Evolutionary conservation across 2,113 vertebrate genomes (phyloP), one percentile per base, ranked within the genome.

Genomic region (Erythrocercus mccallii): DNA sequence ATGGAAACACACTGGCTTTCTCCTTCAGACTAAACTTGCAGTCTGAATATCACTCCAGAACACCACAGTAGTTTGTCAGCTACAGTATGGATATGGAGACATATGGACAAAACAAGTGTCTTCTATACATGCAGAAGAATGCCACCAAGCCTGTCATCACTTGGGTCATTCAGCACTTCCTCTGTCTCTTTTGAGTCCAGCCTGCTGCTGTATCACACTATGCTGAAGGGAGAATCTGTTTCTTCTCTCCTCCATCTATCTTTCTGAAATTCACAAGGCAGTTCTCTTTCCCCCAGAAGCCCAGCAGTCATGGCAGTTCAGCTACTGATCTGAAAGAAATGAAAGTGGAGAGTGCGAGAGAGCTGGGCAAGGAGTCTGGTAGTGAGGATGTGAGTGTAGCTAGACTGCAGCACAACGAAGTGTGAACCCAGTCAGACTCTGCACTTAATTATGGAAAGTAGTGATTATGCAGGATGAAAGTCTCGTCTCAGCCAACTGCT

Each of bases 401-500:
- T 35, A 96, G 92, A 79, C 72, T 84, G 12, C n/a, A 90, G 79
- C 44, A 84, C 57, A 57, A 30, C 2, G 5, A 92, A 95, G 76
- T 71, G 74, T 92, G 93, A 96, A 94, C 85, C 44, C 64, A 90
- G 90, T 70, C 88, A 92, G 85, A 58, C 90, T 93, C 56, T 68
- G 47, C 44, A 37, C 80, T 93, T 94, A 88, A 92, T 96, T 97
- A 96, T 45, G 80, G 93, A 94, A 93, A 97, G 57, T 25, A 90
- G 65, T 65, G 82, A 94, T 97, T 93, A 97, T 61, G 90, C 69
- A 88, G 93, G 88, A 97, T 96, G 82, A 94, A 94, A 95, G 88
- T 71, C 77, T 79, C 0, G 6, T 86, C 90, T 94, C 82, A 94
- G 76, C 56, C 90, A 92, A 27, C 85, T 92, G 81, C 88, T 96